Evolutionary conservation across 2,888 invertebrate species (phyloP), one percentile per base, ranked within the genome.

Genomic region (Drosophila parthenogenetica): DNA sequence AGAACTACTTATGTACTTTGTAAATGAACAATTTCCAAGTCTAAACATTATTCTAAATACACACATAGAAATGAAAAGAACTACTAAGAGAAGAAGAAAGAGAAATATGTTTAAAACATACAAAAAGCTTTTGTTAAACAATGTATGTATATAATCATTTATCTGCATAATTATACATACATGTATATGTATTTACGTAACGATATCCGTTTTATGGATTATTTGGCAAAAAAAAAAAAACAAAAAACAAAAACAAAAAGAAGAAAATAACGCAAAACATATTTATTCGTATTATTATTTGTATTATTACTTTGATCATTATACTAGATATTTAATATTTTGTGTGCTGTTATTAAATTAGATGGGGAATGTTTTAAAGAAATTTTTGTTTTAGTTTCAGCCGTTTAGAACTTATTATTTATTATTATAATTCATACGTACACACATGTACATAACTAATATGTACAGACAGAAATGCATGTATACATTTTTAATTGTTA

Each of bases 141-240:
- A 49, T 66, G 49, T 65, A 58, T 77, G 19, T 78, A 60, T 66
- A 19, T 60, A 61, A 40, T 46, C 29, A 58, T 48, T 19, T 43
- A 39, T 25, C 50, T 35, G 35, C n/a, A 46, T 55, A 51, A 43
- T 66, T 22, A 54, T 51, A 29, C 16, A 49, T 68, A 49, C 39
- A 51, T 70, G 39, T 50, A 49, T 67, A 66, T 79, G 50, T 83
- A 81, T 81, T 78, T 69, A 64, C 49, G 46, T 76, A 57, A 62
- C 54, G 53, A 82, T 88, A 83, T 84, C 84, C 84, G 89, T 85
- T 85, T 89, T 85, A 85, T 84, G 84, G 84, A 85, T 85, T 73
- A 73, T 76, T 74, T 80, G 69, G 73, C 73, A 73, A 7, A 29
- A 29, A 29, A 5, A 8, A 29, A 29, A 29, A 29, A 29, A 22